These are phyloP conservation scores for Octodonta nipae DNA, from an alignment of 2,888 invertebrate species.

Conservation along the genomic window DNA sequence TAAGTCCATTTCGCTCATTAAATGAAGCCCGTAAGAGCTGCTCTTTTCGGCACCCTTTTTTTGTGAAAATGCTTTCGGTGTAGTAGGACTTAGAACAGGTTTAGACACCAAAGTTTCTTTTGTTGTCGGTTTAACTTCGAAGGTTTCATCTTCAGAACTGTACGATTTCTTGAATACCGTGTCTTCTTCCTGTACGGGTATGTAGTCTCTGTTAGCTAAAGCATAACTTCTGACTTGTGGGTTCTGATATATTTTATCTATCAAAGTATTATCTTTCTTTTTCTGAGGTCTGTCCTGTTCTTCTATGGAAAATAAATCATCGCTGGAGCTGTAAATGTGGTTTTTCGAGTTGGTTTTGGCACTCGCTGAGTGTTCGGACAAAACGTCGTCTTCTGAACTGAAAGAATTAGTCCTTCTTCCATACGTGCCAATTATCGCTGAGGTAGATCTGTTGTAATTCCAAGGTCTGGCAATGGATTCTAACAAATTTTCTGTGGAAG, in stretches of 20 bases:
- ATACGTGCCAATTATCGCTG: conserved; percentile 9
- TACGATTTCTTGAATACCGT: conserved; percentile 1
- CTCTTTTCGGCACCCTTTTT: neutral
- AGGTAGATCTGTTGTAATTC: conserved; percentile 5
- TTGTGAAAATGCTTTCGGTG: neutral
- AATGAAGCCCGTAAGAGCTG: too few relatives aligned
- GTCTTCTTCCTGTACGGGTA: conserved; percentile 12
- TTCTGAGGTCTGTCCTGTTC: conserved; percentile 13
- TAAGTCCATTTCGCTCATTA: too few relatives aligned
- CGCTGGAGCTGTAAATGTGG: conserved; percentile 16
- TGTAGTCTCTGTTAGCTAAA: conserved; percentile 17
- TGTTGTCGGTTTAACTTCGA: neutral
- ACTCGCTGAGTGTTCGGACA: conserved; percentile 10
- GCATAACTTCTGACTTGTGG: conserved; percentile 22
- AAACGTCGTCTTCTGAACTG: conserved; percentile 1
- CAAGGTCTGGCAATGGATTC: conserved; percentile 13
- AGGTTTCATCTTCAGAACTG: conserved; percentile 4
- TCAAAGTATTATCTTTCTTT: conserved; percentile 24
- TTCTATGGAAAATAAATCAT: conserved; percentile 17
- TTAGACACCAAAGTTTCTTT: neutral
- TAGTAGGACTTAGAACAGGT: neutral
- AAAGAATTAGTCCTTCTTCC: conserved; percentile 7
- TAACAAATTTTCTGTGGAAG: conserved; percentile 6
- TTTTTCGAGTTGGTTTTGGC: conserved; percentile 3
- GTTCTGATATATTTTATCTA: conserved; percentile 24